Base-by-base conservation (phyloP, 2,113 vertebrate genomes). In the Prionailurus viverrinus region DNA sequence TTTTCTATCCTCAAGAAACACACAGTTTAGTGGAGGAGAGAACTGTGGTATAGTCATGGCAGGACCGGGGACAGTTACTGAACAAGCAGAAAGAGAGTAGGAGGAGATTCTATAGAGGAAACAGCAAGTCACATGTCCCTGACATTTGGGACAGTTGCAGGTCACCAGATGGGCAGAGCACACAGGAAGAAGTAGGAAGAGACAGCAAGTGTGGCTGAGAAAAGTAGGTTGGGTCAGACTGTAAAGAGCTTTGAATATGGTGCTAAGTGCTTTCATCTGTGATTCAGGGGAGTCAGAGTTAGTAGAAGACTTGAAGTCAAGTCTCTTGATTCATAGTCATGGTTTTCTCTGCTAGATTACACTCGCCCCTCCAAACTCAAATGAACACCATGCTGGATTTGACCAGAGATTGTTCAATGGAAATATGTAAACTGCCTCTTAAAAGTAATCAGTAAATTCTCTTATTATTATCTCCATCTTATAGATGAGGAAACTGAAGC, bases 401-500 rank as follows among this genome's bases (percentile, higher is more conserved):
- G 27, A 68, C 29, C 7, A 55, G 82, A 94, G 11, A 68, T 85
- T n/a, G 85, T 63, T 45, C 7, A 5, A 0, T 74, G 25, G 39
- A 81, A 81, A 74, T n/a, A 36, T 9, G 58, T 58, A 82, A 96
- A 82, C 85, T 76, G 23, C n/a, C 39, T 84, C 2, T 58, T 69
- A 84, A 55, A 91, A 81, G 58, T 33, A 94, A 31, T 83, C 7
- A 0, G 13, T 93, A 76, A 48, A 4, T 80, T 94, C 21, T 86
- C 9, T 92, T 74, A 19, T 51, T 73, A 79, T 71, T 74, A 39
- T 76, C 55, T 82, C 19, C n/a, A 41, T 83, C n/a, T 96, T 58
- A 83, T 41, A 73, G 31, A 53, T 83, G 51, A 95, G 33, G n/a
- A 96, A 92, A 92, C 14, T 39, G 12, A 91, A 86, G 4, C 58